Evolutionary conservation across 2,888 invertebrate species (phyloP).

Genomic region (Callosobruchus maculatus): DNA sequence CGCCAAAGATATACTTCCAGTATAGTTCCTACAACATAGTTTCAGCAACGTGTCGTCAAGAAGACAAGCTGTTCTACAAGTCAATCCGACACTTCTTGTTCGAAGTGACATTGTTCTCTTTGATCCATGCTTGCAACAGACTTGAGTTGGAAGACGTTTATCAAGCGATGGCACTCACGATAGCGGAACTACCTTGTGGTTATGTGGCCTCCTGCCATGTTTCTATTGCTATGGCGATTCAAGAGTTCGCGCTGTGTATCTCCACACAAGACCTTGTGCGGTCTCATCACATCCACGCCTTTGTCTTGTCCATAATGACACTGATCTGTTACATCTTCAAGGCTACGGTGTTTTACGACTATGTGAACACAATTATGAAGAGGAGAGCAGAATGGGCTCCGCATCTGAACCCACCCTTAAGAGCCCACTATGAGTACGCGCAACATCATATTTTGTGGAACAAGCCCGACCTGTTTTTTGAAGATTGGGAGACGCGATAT

Average conservation of each 20-base stretch:
- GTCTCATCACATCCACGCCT: constrained; percentile 57
- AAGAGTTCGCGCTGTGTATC: constrained; percentile 53
- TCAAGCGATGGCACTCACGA: constrained; percentile 53
- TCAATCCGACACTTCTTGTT: constrained; percentile 53
- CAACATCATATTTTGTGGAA: constrained; percentile 58
- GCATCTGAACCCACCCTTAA: constrained; percentile 61
- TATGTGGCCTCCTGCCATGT: constrained; percentile 58
- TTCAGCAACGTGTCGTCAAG: constrained; percentile 43
- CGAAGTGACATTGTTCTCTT: constrained; percentile 6
- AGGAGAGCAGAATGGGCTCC: constrained; percentile 60
- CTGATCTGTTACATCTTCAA: constrained; percentile 62
- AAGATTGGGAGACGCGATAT: constrained; percentile 64
- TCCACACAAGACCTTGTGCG: constrained; percentile 40
- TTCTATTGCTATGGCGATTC: constrained; percentile 60
- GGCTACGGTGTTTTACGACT: constrained; percentile 55
- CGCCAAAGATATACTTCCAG: constrained; percentile 53
- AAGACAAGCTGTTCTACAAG: constrained; percentile 55
- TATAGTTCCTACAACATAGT: constrained; percentile 49
- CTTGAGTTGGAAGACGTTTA: neutral
- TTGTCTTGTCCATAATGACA: constrained; percentile 58
- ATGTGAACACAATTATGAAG: constrained; percentile 56
- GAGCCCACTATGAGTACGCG: constrained; percentile 53
- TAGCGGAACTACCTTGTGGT: constrained; percentile 60
- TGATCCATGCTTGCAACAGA: neutral
- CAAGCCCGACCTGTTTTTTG: constrained; percentile 60